Evolutionary conservation across 1,140 invertebrate species (phyloP), one percentile per base, ranked within the genome.

Genomic region (Eriosoma lanigerum): DNA sequence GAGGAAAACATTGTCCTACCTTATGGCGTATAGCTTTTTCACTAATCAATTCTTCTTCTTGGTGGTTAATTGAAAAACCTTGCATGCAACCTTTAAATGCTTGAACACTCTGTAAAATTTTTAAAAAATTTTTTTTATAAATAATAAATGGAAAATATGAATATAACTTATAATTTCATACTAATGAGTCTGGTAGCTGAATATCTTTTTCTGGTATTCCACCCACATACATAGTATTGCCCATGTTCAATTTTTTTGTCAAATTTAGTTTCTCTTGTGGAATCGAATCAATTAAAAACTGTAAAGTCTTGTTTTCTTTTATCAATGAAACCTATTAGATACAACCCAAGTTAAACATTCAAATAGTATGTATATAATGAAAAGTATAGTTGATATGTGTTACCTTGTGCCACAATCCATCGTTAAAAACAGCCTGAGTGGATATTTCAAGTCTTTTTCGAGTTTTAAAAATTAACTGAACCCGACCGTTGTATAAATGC

Each of bases 1-100:
- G 90, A 0, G 92, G 91, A 84, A 96, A 96, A 86, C 96, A 98
- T 83, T 94, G 93, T 0, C 93, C 93, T 13, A 96, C 92, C 82
- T 92, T 90, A 76, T 90, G 90, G 62, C 91, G 89, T 50, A 90
- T 90, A 1, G 91, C 90, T 76, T 85, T 85, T 15, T 85, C 85
- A 4, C 91, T 89, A 29, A 93, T 90, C 84, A 96, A 88, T 86
- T 94, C 93, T 84, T 93, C 90, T 26, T 88, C 87, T 75, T 90
- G 89, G 9, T 90, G 90, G 86, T 95, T 94, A 1, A 97, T 88
- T 64, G 87, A 87, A 58, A 96, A 87, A 46, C 91, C 89, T 81
- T 91, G 88, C 8, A 97, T 89, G 84, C 95, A 97, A 0, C 95
- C 95, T 83, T 92, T 92, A 73, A 96, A 90, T 12, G 91, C 90